Conservation (phyloP, 2,888 invertebrate genomes). For the Stenotaenia linearis region DNA sequence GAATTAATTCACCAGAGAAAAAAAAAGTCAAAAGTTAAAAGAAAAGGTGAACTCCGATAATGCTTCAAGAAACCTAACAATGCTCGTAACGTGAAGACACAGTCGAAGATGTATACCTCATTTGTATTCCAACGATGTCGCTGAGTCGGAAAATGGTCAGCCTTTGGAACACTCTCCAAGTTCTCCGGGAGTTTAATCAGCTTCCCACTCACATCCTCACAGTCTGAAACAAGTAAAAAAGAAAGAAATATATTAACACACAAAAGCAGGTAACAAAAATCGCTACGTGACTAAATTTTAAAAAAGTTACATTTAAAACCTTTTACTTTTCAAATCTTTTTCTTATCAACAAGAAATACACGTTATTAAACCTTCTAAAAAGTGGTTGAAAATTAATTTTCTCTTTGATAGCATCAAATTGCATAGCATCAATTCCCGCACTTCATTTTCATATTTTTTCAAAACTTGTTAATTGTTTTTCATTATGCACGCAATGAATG, state of each 20-base stretch:
- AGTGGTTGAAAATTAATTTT: not conserved
- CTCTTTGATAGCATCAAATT: not conserved
- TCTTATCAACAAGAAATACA: too few relatives aligned
- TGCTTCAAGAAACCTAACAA: not conserved
- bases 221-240: slow-evolving; percentile 30
- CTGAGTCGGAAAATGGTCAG: slow-evolving; percentile 89
- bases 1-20: too few relatives aligned
- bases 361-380: too few relatives aligned
- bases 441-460: too few relatives aligned
- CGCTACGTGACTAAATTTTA: not conserved
- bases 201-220: slow-evolving; percentile 33
- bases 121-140: slow-evolving; percentile 98
- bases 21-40: too few relatives aligned
- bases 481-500: too few relatives aligned
- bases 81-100: slow-evolving; percentile 44
- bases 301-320: not conserved
- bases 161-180: slow-evolving; percentile 87
- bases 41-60: not conserved
- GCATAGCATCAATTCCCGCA: not conserved
- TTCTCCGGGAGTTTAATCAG: slow-evolving; percentile 84
- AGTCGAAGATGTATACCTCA: slow-evolving; percentile 62
- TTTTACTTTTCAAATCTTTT: not conserved
- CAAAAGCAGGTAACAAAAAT: not conserved
- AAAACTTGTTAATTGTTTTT: too few relatives aligned
- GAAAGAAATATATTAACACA: slow-evolving; percentile 26